These are phyloP conservation scores for Standfussiana lucernea DNA, from an alignment of 2,888 invertebrate species.

Conservation along the genomic window DNA sequence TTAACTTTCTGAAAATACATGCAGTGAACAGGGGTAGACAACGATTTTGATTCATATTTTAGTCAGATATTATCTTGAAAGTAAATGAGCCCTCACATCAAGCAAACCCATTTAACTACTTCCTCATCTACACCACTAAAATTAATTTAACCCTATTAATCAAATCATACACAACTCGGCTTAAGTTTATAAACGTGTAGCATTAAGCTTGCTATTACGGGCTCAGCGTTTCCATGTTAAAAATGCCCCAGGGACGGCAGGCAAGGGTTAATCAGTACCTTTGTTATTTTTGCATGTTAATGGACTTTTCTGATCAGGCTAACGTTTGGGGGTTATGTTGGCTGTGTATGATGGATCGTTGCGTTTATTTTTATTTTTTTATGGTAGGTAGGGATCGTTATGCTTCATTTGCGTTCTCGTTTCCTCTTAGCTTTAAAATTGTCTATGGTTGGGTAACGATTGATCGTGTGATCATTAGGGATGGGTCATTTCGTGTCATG, in stretches of 20 bases:
- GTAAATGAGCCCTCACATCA: neutral
- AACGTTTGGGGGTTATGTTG: conserved; percentile 24
- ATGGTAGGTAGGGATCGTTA: conserved; percentile 12
- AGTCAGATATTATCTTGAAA: neutral
- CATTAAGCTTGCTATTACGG: conserved; percentile 40
- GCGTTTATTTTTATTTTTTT: conserved; percentile 19
- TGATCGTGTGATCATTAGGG: conserved; percentile 33
- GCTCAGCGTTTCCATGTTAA: conserved; percentile 40
- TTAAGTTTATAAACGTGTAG: conserved; percentile 37
- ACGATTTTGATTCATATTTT: neutral
- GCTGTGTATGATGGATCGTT: conserved; percentile 34
- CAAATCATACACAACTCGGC: conserved; percentile 26
- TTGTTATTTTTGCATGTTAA: conserved; percentile 66
- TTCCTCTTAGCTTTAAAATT: conserved; percentile 14
- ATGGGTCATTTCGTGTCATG: conserved; percentile 7
- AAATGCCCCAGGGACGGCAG: conserved; percentile 51
- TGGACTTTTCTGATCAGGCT: conserved; percentile 62
- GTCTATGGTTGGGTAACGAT: conserved; percentile 17
- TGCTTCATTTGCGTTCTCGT: conserved; percentile 23
- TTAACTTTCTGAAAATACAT: neutral
- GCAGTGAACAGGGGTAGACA: no score
- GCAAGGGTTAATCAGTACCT: conserved; percentile 61
- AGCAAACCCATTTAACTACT: neutral
- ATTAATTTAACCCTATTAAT: conserved; percentile 16
- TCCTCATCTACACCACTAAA: neutral